Percentiles rank a stretch among this genome's conserved stretches.
These are phyloP conservation scores for Periphyllus acericola DNA, from an alignment of 2,888 invertebrate species.

Conservation along the genomic window DNA sequence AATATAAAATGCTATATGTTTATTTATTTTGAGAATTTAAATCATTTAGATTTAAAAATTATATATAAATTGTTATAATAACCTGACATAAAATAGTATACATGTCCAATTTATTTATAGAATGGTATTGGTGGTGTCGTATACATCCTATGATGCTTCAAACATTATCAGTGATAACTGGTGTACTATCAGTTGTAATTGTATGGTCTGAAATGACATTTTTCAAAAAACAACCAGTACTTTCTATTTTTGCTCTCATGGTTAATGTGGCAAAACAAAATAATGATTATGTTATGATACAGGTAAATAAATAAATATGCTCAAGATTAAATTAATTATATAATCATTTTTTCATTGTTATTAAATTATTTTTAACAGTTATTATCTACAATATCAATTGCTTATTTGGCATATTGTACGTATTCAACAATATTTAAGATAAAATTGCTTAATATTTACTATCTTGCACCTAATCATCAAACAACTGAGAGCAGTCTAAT, in stretches of 20 bases:
- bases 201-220: slow-evolving; percentile 99
- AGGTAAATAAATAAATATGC: slow-evolving; percentile 72
- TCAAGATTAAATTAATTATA: background rate
- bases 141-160: slow-evolving; percentile 82
- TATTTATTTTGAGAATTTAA: background rate
- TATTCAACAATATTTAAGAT: slow-evolving; percentile 98
- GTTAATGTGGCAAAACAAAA: slow-evolving; percentile 81
- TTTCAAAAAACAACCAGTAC: slow-evolving; percentile 89
- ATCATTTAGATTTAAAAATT: background rate
- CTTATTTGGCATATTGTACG: slow-evolving; percentile 96
- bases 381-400: slow-evolving; percentile 88
- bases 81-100: background rate
- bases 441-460: slow-evolving; percentile 94
- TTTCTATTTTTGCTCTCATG: slow-evolving; percentile 96
- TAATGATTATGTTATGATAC: slow-evolving; percentile 94
- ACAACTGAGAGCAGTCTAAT: slow-evolving; percentile 99
- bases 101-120: slow-evolving; percentile 69
- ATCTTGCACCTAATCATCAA: slow-evolving; percentile 96
- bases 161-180: slow-evolving; percentile 77
- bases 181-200: slow-evolving; percentile 85
- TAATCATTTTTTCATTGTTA: background rate
- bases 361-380: slow-evolving; percentile 72
- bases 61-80: too few relatives aligned
- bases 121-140: slow-evolving; percentile 97
- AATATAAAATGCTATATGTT: background rate